phyloP scores from a whole-genome alignment of 2,797 vertebrate genomes.

The Pitangus sulphuratus region DNA sequence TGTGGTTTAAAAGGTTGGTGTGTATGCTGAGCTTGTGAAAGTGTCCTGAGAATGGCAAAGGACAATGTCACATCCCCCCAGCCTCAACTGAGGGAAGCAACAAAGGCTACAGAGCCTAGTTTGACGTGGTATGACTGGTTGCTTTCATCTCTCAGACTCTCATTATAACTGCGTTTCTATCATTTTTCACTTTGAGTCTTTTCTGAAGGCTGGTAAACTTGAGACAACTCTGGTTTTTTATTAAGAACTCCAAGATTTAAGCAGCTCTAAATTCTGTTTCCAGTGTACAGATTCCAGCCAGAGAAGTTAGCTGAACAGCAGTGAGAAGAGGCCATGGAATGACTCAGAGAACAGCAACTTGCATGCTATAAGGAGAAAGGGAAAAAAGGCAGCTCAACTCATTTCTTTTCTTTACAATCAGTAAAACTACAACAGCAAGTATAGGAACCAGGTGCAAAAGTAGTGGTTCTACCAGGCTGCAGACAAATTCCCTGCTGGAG shows the following conservation, averaged over 20 bases:
- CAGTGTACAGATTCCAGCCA: neutral
- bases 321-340: neutral
- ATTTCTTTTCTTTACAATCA: neutral
- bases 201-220: neutral
- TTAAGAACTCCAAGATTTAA: neutral
- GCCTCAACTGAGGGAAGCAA: neutral
- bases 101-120: neutral
- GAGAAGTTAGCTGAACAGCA: neutral
- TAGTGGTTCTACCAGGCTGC: neutral
- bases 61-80: neutral
- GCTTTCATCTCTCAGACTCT: constrained; percentile 6
- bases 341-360: neutral
- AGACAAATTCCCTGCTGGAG: neutral
- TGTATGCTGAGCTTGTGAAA: constrained; percentile 9
- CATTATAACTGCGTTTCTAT: neutral
- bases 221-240: neutral
- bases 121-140: neutral
- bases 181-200: neutral
- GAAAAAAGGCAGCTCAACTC: neutral
- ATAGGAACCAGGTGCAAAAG: neutral
- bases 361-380: neutral
- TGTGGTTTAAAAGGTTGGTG: constrained; percentile 10
- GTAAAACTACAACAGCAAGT: neutral
- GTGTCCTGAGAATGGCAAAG: neutral
- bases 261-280: neutral